Conservation (phyloP, 2,113 vertebrate species). For the Diphyllodes magnificus region DNA sequence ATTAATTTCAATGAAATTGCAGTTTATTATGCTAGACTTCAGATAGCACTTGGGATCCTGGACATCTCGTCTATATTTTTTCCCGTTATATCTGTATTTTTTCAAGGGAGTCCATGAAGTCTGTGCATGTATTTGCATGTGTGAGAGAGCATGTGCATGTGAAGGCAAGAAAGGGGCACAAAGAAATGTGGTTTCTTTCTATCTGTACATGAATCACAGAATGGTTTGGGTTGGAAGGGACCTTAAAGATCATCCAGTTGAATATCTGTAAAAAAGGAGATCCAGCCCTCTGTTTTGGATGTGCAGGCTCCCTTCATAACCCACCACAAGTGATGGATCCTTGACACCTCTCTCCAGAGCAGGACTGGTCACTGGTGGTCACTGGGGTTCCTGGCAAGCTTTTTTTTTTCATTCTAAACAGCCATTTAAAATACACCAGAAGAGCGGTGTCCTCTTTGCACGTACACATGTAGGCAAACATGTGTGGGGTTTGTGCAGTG, state of each 20-base stretch:
- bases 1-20: neutral
- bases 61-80: neutral
- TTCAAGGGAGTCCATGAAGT: neutral
- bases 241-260: neutral
- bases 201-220: neutral
- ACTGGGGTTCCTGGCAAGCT: neutral
- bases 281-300: neutral
- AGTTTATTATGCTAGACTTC: neutral
- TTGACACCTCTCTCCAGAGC: neutral
- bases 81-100: neutral
- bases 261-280: neutral
- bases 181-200: accelerated
- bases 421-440: neutral
- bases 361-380: neutral
- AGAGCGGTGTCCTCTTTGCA: neutral
- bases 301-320: neutral
- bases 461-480: neutral
- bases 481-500: accelerated
- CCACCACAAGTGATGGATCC: neutral
- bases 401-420: neutral
- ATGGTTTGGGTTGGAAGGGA: neutral
- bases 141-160: neutral
- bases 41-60: neutral
- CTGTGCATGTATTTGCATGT: neutral
- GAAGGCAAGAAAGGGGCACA: neutral